A percentile compares a stretch with the other conserved stretches of the same genome.
Conservation (phyloP, 1,140 invertebrate genomes). For the Brachionus asplanchnoidis region DNA sequence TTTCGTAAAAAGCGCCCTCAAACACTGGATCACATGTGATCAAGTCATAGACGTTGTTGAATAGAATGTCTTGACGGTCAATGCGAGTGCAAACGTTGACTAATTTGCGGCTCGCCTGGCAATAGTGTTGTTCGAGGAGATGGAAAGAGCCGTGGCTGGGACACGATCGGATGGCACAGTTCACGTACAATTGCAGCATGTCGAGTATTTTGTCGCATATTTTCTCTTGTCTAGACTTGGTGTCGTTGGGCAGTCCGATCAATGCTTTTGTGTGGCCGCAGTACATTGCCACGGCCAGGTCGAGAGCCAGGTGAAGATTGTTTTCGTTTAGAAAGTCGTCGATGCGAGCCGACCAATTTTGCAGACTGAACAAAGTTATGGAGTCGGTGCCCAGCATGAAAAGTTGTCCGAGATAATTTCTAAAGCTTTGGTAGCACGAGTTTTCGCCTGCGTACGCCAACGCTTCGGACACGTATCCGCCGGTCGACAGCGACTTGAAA, state of each 20-base stretch:
- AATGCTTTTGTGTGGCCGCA: slow-evolving; percentile 67
- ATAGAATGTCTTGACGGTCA: slow-evolving; percentile 55
- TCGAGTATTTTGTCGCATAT: slow-evolving; percentile 62
- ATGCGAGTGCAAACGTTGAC: slow-evolving; percentile 47
- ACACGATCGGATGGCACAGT: slow-evolving; percentile 46
- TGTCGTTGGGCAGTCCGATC: slow-evolving; percentile 57
- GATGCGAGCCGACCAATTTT: slow-evolving; percentile 70
- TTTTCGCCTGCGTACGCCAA: slow-evolving; percentile 75
- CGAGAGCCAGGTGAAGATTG: slow-evolving; percentile 64
- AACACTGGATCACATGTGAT: slow-evolving; percentile 56
- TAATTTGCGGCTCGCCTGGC: slow-evolving; percentile 46
- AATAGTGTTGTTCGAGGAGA: slow-evolving; percentile 47
- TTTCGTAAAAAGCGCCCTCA: slow-evolving; percentile 60
- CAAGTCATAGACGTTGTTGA: slow-evolving; percentile 59
- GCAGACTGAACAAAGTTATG: slow-evolving; percentile 71
- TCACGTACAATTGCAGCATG: slow-evolving; percentile 47
- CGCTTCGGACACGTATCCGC: slow-evolving; percentile 71
- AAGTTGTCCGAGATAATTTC: slow-evolving; percentile 72
- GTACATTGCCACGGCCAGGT: slow-evolving; percentile 66
- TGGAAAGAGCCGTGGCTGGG: slow-evolving; percentile 46
- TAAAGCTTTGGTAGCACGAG: slow-evolving; percentile 83
- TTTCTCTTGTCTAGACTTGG: slow-evolving; percentile 61
- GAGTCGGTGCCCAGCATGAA: slow-evolving; percentile 76
- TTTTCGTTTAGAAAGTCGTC: slow-evolving; percentile 59
- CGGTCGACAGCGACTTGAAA: slow-evolving; percentile 76